phyloP scores from a whole-genome alignment of 2,797 vertebrate species.

The Enteromius afrohamiltoni region DNA sequence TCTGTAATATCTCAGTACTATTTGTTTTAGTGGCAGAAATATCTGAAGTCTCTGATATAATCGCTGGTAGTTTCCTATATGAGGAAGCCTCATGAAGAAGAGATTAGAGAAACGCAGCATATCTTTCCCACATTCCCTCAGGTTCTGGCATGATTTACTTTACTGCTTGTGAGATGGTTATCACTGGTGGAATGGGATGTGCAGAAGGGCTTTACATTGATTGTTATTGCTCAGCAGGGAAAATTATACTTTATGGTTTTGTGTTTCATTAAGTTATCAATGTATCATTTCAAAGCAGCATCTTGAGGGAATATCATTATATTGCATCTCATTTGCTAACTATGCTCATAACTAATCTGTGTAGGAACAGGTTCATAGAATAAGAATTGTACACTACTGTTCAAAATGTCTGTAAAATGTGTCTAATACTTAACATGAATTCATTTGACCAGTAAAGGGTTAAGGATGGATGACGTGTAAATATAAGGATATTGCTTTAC shows the following conservation, averaged over 20 bases:
- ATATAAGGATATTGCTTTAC: too few relatives aligned
- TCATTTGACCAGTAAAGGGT: neutral
- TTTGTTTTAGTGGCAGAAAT: slow-evolving; percentile 4
- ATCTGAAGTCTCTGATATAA: neutral
- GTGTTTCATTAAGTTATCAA: neutral
- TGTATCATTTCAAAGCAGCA: neutral
- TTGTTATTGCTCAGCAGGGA: neutral
- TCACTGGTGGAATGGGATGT: neutral
- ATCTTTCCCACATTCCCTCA: neutral
- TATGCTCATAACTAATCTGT: neutral
- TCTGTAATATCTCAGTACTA: neutral
- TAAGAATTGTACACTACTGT: neutral
- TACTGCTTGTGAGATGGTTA: slow-evolving; percentile 2
- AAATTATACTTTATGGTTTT: neutral
- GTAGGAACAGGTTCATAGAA: neutral
- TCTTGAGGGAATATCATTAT: neutral
- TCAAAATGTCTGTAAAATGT: neutral
- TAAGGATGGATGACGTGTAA: too few relatives aligned
- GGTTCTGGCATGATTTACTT: neutral
- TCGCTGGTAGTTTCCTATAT: neutral
- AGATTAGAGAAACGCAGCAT: neutral
- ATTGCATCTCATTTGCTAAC: neutral
- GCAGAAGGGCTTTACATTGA: neutral
- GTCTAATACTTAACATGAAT: neutral
- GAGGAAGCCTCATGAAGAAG: slow-evolving; percentile 8